phyloP scores from a whole-genome alignment of 2,888 invertebrate species.

The Pseudococcus viburni region DNA sequence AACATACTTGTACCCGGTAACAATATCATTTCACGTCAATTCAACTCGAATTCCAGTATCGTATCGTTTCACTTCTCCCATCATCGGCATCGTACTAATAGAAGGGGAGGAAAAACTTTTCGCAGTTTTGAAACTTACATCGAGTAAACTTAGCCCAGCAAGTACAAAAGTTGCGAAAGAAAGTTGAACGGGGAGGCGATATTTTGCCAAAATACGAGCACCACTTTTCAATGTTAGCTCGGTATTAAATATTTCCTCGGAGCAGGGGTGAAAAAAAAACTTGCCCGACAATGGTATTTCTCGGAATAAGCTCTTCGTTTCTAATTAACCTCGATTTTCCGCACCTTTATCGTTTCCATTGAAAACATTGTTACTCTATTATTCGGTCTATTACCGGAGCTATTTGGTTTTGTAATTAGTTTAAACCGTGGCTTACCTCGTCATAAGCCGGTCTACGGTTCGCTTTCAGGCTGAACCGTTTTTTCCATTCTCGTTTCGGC shows the following conservation, averaged over 20 bases:
- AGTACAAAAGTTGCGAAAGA: slow-evolving; percentile 20
- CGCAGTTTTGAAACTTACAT: slow-evolving; percentile 49
- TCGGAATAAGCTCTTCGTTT: not conserved
- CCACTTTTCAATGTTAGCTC: not conserved
- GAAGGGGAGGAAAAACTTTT: not conserved
- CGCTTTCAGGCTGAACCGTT: slow-evolving; percentile 69
- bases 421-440: slow-evolving; percentile 68
- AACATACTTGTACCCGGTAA: slow-evolving; percentile 32
- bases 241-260: slow-evolving; percentile 12
- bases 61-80: not conserved
- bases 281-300: slow-evolving; percentile 19
- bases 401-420: not conserved
- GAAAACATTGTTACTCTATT: not conserved
- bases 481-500: slow-evolving; percentile 69
- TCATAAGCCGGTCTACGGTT: slow-evolving; percentile 69
- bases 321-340: slow-evolving; percentile 26
- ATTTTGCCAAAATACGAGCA: slow-evolving; percentile 53
- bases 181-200: not conserved
- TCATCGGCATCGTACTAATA: not conserved
- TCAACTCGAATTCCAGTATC: slow-evolving; percentile 25
- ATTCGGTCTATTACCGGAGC: not conserved
- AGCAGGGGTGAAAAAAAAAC: not conserved
- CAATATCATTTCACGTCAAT: slow-evolving; percentile 52
- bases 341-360: not conserved
- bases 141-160: slow-evolving; percentile 24